Evolutionary conservation across 64 coral and sea anemone genomes (phyloP).

Genomic region (Dendrophyllia cribrosa): DNA sequence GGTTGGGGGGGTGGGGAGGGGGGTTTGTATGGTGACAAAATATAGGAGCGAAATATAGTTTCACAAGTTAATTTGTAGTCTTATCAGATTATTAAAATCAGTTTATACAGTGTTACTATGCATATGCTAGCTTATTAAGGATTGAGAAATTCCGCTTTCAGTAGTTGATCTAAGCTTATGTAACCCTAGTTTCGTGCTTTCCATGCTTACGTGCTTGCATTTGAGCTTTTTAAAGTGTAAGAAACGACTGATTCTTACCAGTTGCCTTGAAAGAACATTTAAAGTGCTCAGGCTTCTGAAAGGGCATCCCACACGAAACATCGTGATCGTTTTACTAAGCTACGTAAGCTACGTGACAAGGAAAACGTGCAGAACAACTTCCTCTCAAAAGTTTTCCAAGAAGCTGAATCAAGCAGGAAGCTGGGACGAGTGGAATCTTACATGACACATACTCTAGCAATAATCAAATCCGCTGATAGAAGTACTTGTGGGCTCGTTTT

Average conservation of each 20-base stretch:
- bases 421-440: slow-evolving; percentile 1
- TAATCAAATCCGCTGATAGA: background rate
- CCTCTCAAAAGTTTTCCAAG: background rate
- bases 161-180: background rate
- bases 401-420: background rate
- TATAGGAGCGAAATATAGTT: no score
- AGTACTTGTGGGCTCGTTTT: background rate
- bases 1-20: no score
- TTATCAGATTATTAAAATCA: no score
- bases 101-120: no score
- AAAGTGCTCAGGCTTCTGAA: background rate
- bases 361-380: background rate
- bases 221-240: no score
- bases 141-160: no score
- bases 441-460: background rate
- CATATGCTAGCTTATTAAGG: no score
- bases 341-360: background rate
- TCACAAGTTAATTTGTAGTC: no score
- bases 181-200: background rate
- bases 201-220: background rate
- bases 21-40: no score
- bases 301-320: slow-evolving; percentile 33
- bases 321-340: background rate
- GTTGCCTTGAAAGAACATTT: slow-evolving; percentile 8
- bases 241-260: background rate